Evolutionary conservation across 2,888 invertebrate genomes (phyloP).

Genomic region (Apodemia mormo): DNA sequence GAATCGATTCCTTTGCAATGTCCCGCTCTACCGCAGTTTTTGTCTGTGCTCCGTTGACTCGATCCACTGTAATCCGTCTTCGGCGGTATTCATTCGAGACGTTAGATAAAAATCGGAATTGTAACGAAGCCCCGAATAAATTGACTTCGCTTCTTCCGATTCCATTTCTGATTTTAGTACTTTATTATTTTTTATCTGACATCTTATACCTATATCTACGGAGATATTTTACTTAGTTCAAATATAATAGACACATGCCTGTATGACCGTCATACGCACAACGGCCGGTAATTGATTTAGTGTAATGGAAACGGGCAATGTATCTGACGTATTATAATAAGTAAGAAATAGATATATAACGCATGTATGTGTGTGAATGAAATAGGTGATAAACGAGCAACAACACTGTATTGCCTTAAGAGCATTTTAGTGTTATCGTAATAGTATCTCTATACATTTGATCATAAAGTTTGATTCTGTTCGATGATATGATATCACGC

Average conservation of each 20-base stretch:
- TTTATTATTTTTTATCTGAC: slow-evolving; percentile 58
- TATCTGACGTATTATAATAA: slow-evolving; percentile 69
- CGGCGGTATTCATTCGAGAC: slow-evolving; percentile 66
- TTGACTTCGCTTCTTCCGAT: slow-evolving; percentile 62
- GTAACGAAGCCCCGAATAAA: slow-evolving; percentile 69
- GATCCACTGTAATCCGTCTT: slow-evolving; percentile 76
- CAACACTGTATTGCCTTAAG: slow-evolving; percentile 62
- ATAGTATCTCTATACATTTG: slow-evolving; percentile 59
- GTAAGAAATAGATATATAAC: slow-evolving; percentile 62
- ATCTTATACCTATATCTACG: slow-evolving; percentile 39
- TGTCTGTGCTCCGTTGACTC: slow-evolving; percentile 55
- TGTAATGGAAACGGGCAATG: slow-evolving; percentile 79
- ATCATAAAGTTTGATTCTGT: slow-evolving; percentile 55
- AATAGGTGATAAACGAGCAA: slow-evolving; percentile 56
- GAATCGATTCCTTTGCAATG: slow-evolving; percentile 69
- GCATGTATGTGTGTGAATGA: slow-evolving; percentile 57
- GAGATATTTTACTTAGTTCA: slow-evolving; percentile 23
- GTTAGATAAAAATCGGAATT: slow-evolving; percentile 72
- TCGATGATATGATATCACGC: slow-evolving; percentile 38
- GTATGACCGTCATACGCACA: slow-evolving; percentile 47
- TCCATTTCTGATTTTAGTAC: slow-evolving; percentile 57
- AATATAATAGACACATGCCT: slow-evolving; percentile 11
- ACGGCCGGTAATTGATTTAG: slow-evolving; percentile 71
- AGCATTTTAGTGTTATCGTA: slow-evolving; percentile 59
- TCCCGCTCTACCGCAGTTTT: slow-evolving; percentile 76